Evolutionary conservation across 2,113 vertebrate species (phyloP), one percentile per base, ranked within the genome.

Genomic region (Stegastes partitus): DNA sequence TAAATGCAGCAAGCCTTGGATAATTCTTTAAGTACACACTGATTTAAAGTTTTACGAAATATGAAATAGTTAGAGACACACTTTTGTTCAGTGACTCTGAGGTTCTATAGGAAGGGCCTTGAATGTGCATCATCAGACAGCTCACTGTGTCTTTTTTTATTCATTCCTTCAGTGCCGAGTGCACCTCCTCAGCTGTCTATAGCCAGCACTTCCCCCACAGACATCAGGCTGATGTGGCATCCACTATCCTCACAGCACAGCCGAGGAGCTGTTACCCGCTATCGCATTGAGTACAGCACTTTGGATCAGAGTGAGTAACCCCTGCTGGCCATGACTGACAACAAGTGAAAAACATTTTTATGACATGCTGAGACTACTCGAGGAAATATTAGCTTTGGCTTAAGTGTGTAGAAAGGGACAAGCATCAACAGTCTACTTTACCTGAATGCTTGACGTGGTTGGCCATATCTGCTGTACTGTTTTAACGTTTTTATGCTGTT

Each of bases 181-280:
- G 94, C 95, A 26, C 96, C 97, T 1, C 97, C 97, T 55, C 96
- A 97, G 94, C 92, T 98, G 77, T 96, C 96, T 39, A 94, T 99
- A 83, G 96, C 95, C 0, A 98, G 97, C 91, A 95, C 95, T 68
- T 96, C 95, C 62, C 95, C 96, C 28, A 96, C 95, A 25, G 96
- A 99, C 88, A 96, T 99, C 92, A 94, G 93, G 66, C 95, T 97
- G 83, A 96, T 94, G 0, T 99, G 98, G 98, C 94, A 96, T 77
- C 98, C 97, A 0, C 94, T 96, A 74, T 96, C 96, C 62, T 91
- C 93, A 0, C 94, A 95, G 91, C 92, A 96, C 83, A 98, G 96
- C 79, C 94, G 97, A 0, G 97, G 98, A 81, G 95, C 94, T 65
- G 94, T 99, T 85, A 95, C 93, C 0, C 95, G 95, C 84, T 99